These are phyloP conservation scores for Syndactyla subalaris DNA, from an alignment of 2,797 vertebrate genomes.

Conservation along the genomic window DNA sequence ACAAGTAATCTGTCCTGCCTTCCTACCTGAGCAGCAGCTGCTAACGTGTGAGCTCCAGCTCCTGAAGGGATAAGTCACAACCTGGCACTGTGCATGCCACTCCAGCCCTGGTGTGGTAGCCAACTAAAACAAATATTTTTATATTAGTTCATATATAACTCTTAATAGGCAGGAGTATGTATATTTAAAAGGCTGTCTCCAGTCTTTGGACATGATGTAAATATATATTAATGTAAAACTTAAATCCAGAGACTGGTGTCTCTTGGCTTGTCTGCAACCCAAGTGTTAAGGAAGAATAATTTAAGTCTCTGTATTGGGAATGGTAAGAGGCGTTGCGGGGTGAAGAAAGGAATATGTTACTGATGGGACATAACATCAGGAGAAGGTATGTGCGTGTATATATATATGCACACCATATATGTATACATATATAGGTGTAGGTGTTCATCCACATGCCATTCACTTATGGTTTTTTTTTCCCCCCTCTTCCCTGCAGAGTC, in stretches of 20 bases:
- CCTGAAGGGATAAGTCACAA: not conserved
- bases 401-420: fast-evolving
- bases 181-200: not conserved
- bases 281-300: not conserved
- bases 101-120: slow-evolving; percentile 19
- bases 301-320: not conserved
- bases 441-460: fast-evolving
- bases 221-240: not conserved
- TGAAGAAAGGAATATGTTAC: not conserved
- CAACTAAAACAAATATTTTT: slow-evolving; percentile 10
- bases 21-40: not conserved
- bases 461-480: not conserved
- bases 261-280: not conserved
- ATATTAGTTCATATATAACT: not conserved
- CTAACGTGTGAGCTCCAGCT: not conserved
- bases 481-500: slow-evolving; percentile 35
- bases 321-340: fast-evolving
- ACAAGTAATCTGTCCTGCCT: not conserved
- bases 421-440: fast-evolving
- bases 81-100: not conserved
- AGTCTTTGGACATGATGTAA: not conserved
- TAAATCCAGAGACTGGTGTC: not conserved
- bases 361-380: not conserved
- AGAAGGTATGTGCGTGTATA: not conserved
- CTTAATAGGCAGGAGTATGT: not conserved